phyloP scores from a whole-genome alignment of 2,113 vertebrate genomes.

The Tetrao urogallus region DNA sequence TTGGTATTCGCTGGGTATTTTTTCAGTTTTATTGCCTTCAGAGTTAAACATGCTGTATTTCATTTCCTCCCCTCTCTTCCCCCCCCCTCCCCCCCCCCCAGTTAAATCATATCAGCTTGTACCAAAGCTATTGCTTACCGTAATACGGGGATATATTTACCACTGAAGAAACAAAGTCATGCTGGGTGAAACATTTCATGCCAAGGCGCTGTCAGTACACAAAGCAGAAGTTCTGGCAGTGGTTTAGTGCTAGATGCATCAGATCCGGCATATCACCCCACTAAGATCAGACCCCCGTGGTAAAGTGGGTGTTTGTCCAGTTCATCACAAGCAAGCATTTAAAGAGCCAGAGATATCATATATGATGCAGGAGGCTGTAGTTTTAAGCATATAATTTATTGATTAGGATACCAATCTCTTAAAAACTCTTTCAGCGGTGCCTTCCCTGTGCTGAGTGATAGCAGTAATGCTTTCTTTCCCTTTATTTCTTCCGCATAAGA shows the following conservation, averaged over 20 bases:
- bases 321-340: neutral
- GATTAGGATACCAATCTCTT: neutral
- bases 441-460: neutral
- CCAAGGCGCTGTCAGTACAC: neutral
- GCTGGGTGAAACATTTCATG: neutral
- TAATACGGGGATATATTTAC: neutral
- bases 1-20: neutral
- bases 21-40: constrained; percentile 8
- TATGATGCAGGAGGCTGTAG: neutral
- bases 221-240: neutral
- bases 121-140: neutral
- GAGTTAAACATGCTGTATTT: constrained; percentile 37
- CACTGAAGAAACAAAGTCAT: neutral
- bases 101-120: constrained; percentile 45
- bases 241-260: neutral
- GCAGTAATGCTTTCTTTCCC: neutral
- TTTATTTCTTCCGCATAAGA: neutral
- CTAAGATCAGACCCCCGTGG: neutral
- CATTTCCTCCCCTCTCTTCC: neutral
- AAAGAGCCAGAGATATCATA: neutral
- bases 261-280: neutral
- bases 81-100: neutral
- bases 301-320: neutral
- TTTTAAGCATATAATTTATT: neutral
- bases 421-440: neutral